Evolutionary conservation across 2,888 invertebrate species (phyloP).

Genomic region (Parnassius apollo): DNA sequence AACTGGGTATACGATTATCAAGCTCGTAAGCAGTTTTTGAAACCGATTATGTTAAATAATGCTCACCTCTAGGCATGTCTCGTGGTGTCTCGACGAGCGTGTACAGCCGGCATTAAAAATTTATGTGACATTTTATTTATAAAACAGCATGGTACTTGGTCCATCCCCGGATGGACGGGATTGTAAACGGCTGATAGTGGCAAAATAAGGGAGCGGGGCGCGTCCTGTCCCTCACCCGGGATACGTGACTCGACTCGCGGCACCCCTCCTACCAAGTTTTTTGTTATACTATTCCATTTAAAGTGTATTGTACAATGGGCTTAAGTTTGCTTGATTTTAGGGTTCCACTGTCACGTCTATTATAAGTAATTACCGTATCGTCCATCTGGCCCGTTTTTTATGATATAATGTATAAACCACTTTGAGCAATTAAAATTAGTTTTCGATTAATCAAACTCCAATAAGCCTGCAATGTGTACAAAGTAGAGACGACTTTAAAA

Average conservation of each 20-base stretch:
- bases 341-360: not conserved
- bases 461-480: too few relatives aligned
- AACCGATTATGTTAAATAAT: too few relatives aligned
- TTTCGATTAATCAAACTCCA: too few relatives aligned
- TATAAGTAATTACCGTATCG: conserved; percentile 8
- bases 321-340: conserved; percentile 2
- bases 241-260: conserved; percentile 48
- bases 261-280: conserved; percentile 15
- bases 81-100: too few relatives aligned
- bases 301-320: conserved; percentile 7
- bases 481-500: too few relatives aligned
- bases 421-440: too few relatives aligned
- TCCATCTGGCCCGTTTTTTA: not conserved
- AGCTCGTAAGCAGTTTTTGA: too few relatives aligned
- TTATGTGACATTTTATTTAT: too few relatives aligned
- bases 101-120: too few relatives aligned
- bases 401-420: too few relatives aligned
- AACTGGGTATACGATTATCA: too few relatives aligned
- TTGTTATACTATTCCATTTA: conserved; percentile 24
- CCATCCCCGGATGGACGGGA: conserved; percentile 26
- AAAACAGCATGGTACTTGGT: not conserved
- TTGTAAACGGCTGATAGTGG: conserved; percentile 45
- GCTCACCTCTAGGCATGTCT: too few relatives aligned
- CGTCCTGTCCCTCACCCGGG: conserved; percentile 31
- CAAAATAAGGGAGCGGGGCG: conserved; percentile 43